Base-by-base conservation (phyloP, 2,888 invertebrate species). In the Uropetala carovei region DNA sequence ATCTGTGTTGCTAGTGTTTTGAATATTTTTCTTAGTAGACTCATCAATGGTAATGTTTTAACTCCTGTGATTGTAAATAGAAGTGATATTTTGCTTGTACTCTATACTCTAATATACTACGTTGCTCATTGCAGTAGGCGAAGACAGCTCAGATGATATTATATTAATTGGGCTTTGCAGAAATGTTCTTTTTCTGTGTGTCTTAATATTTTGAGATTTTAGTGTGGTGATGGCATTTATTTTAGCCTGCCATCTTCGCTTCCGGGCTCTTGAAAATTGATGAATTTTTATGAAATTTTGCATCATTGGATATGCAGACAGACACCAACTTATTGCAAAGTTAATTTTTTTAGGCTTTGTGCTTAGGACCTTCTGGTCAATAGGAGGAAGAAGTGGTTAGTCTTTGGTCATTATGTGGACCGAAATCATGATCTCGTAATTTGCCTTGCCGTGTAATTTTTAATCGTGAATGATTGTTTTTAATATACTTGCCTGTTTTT, bases 211-310 rank as follows among this genome's bases (percentile, higher is more conserved):
- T 83, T 30, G 56, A 83, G 83, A 57, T 56, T 83, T 27, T 83
- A 83, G 83, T 83, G 83, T 16, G 56, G 83, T 57, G 83, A 18
- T 83, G 83, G 83, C 83, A 83, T 57, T 83, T 83, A 83, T 83
- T 83, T 83, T 83, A 83, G 43, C 83, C 83, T 83, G 83, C 83
- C 83, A 83, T 83, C 56, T 57, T 18, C 7, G 57, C 18, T 18
- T 30, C 13, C 0, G 27, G 43, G 83, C 57, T 57, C 14, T 57
- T 5, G n/a, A 83, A 83, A 13, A 56, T 57, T 56, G n/a, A 57
- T 83, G 43, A 57, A n/a, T n/a, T n/a, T 57, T 43, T 83, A 57
- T 83, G n/a, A 83, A 83, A n/a, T 43, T 83, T 83, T 83, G 83
- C 83, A 56, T 83, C n/a, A 57, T 83, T 83, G 83, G 56, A 83